Evolutionary conservation across 1,140 invertebrate species (phyloP), one percentile per base, ranked within the genome.

Genomic region (Drosophila nannoptera): DNA sequence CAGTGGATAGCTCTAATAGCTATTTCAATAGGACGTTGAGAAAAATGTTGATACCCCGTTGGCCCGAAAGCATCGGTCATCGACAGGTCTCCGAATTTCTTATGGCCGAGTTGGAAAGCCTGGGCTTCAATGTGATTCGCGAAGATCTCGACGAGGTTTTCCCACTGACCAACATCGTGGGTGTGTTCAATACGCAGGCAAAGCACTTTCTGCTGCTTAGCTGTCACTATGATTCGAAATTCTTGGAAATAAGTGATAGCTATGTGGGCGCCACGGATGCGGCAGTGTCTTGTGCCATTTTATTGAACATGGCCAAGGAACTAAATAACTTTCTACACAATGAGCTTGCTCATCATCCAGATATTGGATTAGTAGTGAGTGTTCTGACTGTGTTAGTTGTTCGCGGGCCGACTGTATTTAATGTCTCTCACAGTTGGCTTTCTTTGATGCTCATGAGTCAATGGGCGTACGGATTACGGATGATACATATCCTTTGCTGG

Each of bases 31-130:
- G 90, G 33, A 88, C 93, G 7, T 89, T 96, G 35, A 89, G 93
- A 60, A 91, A 94, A 63, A 94, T 96, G 45, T 90, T 95, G 22
- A 90, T 95, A 53, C 93, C 93, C 38, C 90, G 95, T 78, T 93
- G 94, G 7, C 94, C 95, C 7, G 94, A 94, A 1, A 94, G 92
- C 4, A 75, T 88, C 5, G 92, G 91, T 33, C 95, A 96, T 78
- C 76, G 90, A 32, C 90, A 89, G 90, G 95, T 96, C 4, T 92
- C 92, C 77, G 84, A 94, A 66, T 96, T 93, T 78, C 94, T 80
- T 11, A 22, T 43, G 8, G 29, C 55, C 0, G 49, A 71, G 31
- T 31, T 71, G 42, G 2, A 43, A 7, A 0, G 9, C 5, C 50
- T 55, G 2, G 50, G 56, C 4, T 67, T 61, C 5, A n/a, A 0